Base-by-base conservation (phyloP, 1,140 invertebrate species). In the Eumeta japonica region DNA sequence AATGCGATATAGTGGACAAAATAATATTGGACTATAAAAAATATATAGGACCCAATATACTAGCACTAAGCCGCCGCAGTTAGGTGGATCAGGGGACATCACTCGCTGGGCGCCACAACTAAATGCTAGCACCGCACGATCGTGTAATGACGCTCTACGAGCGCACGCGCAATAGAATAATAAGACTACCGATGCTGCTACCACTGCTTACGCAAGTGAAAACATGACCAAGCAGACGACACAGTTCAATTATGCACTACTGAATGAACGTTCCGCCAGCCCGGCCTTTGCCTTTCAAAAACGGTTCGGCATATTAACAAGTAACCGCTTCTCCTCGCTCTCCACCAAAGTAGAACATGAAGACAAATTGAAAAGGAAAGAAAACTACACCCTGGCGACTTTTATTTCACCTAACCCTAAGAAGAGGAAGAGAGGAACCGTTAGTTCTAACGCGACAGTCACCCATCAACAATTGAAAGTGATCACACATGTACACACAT, bases 1-100 rank as follows among this genome's bases (percentile, higher is more conserved):
- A 32, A 32, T 32, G 30, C 30, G 30, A 16, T n/a, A 32, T 32
- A 32, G 30, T 32, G 13, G 16, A 32, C 30, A 32, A 15, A 32
- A 4, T 32, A 14, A 32, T 32, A 32, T 32, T 16, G 30, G 30
- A 32, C 14, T 32, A 32, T 32, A 32, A 32, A 32, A n/a, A n/a
- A n/a, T n/a, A n/a, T n/a, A n/a, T n/a, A n/a, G n/a, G n/a, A n/a
- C n/a, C n/a, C n/a, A n/a, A n/a, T n/a, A n/a, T n/a, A n/a, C n/a
- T n/a, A n/a, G n/a, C n/a, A n/a, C n/a, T n/a, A n/a, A n/a, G n/a
- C n/a, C n/a, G n/a, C n/a, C n/a, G n/a, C n/a, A n/a, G n/a, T n/a
- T n/a, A n/a, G n/a, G n/a, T n/a, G n/a, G n/a, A n/a, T n/a, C n/a
- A n/a, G n/a, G n/a, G n/a, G n/a, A n/a, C n/a, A n/a, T n/a, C n/a